phyloP scores from a whole-genome alignment of 1,140 invertebrate genomes.

The Zaprionus camerounensis region DNA sequence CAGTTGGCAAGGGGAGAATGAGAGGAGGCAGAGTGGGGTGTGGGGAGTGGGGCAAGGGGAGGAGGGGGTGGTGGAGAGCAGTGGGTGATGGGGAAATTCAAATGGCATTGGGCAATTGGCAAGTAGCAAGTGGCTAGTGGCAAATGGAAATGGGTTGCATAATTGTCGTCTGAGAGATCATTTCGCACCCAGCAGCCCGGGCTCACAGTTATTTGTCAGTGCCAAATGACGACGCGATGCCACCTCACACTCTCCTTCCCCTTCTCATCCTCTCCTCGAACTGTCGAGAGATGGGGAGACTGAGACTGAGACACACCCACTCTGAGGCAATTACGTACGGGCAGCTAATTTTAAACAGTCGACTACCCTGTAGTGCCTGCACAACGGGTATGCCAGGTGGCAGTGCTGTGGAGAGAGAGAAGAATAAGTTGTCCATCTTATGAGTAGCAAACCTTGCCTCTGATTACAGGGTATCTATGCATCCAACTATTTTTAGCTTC shows the following conservation, averaged over 20 bases:
- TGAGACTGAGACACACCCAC: constrained; percentile 35
- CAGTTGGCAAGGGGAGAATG: constrained; percentile 18
- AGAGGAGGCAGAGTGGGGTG: neutral
- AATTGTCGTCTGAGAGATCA: constrained; percentile 68
- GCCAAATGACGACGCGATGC: constrained; percentile 65
- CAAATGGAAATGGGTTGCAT: constrained; percentile 69
- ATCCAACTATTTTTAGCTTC: neutral
- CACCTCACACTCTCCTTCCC: neutral
- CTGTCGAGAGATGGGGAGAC: neutral
- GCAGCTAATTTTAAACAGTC: constrained; percentile 35
- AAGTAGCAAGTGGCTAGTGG: constrained; percentile 21
- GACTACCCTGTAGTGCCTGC: constrained; percentile 12
- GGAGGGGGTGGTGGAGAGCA: neutral
- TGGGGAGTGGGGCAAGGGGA: neutral
- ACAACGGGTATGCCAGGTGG: neutral
- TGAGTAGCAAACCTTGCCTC: neutral
- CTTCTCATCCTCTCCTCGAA: neutral
- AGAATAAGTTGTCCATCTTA: neutral
- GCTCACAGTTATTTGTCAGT: constrained; percentile 53
- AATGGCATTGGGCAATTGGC: constrained; percentile 42
- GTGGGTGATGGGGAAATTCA: constrained; percentile 16
- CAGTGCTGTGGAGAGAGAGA: neutral
- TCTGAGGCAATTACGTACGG: constrained; percentile 39
- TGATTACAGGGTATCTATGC: constrained; percentile 7
- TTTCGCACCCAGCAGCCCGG: constrained; percentile 48